Conservation (phyloP, 2,113 vertebrate species). For the Abramis brama region DNA sequence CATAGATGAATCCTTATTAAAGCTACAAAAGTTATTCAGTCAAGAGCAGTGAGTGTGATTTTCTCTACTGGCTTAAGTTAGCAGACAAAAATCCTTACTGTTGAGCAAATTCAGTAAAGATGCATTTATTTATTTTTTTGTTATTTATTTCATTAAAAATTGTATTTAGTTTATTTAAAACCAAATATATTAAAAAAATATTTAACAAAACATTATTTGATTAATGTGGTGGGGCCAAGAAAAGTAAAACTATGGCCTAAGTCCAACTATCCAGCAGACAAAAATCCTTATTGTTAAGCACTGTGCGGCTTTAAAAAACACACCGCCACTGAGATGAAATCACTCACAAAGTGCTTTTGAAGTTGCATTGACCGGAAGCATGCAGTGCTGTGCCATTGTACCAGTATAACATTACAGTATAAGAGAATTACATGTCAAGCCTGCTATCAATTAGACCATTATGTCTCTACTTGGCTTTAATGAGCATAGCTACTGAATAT, state of each 20-base stretch:
- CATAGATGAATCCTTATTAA: too few species aligned
- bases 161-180: background rate
- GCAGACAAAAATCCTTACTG: background rate
- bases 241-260: background rate
- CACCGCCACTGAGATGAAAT: background rate
- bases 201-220: background rate
- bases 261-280: background rate
- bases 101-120: background rate
- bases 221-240: background rate
- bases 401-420: background rate
- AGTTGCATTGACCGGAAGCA: background rate
- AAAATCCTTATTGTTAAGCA: background rate
- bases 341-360: background rate
- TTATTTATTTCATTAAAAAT: background rate
- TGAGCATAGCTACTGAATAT: constrained; percentile 29
- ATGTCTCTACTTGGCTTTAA: constrained; percentile 36
- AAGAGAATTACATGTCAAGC: constrained; percentile 9
- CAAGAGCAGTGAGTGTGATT: too few species aligned
- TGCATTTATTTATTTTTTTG: background rate
- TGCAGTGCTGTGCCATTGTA: constrained; percentile 11
- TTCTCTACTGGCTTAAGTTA: too few species aligned
- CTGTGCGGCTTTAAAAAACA: background rate
- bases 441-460: constrained; percentile 38
- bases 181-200: background rate
- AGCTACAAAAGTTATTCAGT: too few species aligned